phyloP scores from a whole-genome alignment of 2,888 invertebrate genomes.

The Dicranocentrus wangi region DNA sequence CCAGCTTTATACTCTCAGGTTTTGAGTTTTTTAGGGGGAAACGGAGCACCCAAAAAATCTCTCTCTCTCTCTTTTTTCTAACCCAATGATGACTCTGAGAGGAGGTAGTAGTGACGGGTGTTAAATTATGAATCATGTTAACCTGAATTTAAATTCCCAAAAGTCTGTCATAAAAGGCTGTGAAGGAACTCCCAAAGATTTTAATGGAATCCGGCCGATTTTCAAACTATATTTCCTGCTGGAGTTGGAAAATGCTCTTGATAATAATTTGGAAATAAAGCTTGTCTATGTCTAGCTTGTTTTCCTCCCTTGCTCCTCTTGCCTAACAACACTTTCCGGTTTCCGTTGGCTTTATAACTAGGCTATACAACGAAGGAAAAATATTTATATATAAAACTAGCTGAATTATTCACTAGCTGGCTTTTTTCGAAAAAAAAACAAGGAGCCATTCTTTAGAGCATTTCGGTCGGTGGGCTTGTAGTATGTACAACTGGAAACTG shows the following conservation, averaged over 20 bases:
- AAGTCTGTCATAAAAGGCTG: slow-evolving; percentile 62
- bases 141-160: slow-evolving; percentile 65
- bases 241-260: slow-evolving; percentile 63
- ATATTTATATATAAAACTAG: slow-evolving; percentile 38
- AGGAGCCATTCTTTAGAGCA: slow-evolving; percentile 19
- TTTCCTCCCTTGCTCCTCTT: slow-evolving; percentile 37
- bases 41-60: slow-evolving; percentile 15
- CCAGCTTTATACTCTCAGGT: slow-evolving; percentile 25
- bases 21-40: not conserved
- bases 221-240: slow-evolving; percentile 65
- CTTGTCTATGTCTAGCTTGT: slow-evolving; percentile 31
- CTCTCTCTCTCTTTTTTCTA: no score
- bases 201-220: slow-evolving; percentile 66
- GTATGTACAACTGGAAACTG: not conserved
- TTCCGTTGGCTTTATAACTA: slow-evolving; percentile 62
- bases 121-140: slow-evolving; percentile 64
- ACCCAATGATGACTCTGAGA: slow-evolving; percentile 32
- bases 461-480: not conserved
- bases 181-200: slow-evolving; percentile 65
- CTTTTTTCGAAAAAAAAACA: slow-evolving; percentile 27
- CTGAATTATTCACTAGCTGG: slow-evolving; percentile 21
- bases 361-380: slow-evolving; percentile 26
- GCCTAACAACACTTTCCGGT: slow-evolving; percentile 65
- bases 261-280: slow-evolving; percentile 64
- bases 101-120: slow-evolving; percentile 54